Percentiles rank a stretch among this genome's conserved stretches.
Conservation (phyloP, 64 coral and sea anemone genomes). For the Stichodactyla helianthus region DNA sequence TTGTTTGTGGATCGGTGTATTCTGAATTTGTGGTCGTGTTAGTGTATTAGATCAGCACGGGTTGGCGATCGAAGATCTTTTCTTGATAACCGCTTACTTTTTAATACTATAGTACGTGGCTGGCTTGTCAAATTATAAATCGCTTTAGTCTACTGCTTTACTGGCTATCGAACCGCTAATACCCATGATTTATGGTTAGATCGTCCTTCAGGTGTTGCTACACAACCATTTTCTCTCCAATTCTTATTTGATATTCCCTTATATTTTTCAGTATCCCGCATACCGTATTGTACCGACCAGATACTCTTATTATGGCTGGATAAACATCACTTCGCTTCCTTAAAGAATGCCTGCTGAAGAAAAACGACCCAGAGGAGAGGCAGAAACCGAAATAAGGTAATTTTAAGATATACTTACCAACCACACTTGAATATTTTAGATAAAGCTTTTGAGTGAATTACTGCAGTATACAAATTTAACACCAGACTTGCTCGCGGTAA, state of each 20-base stretch:
- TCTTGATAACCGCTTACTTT: neutral
- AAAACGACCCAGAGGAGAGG: neutral
- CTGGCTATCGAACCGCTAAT: neutral
- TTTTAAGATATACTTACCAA: neutral
- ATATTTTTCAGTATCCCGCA: neutral
- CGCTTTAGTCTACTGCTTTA: neutral
- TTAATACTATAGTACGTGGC: neutral
- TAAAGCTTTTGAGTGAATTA: neutral
- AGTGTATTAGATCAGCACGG: too few species aligned
- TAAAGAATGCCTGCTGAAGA: constrained; percentile 12
- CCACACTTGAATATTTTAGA: neutral
- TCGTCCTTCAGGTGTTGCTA: neutral
- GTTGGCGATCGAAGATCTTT: neutral
- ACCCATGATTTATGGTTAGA: neutral
- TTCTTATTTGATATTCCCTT: neutral
- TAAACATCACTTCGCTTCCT: constrained; percentile 4
- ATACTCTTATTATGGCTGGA: neutral
- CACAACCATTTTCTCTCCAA: too few species aligned
- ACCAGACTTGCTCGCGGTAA: too few species aligned
- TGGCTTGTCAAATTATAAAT: neutral
- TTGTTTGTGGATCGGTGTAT: neutral
- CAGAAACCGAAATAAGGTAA: constrained; percentile 5
- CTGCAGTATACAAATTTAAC: too few species aligned
- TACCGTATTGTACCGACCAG: neutral
- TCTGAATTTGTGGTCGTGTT: too few species aligned